A percentile compares a stretch with the other conserved stretches of the same genome.
Evolutionary conservation across 2,888 invertebrate species (phyloP).

Genomic region (Drosophila seclusa): DNA sequence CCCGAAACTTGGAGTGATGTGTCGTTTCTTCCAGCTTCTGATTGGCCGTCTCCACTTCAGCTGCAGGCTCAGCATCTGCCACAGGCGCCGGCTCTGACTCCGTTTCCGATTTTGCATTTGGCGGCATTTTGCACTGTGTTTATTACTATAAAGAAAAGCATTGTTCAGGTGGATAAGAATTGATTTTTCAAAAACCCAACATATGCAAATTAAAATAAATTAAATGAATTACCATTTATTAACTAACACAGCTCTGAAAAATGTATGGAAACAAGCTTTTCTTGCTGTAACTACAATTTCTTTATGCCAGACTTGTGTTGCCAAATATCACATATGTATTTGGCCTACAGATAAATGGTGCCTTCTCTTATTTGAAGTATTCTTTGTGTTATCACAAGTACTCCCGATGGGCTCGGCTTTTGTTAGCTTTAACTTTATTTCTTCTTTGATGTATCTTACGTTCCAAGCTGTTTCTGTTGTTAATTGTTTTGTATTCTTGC

Average conservation of each 20-base stretch:
- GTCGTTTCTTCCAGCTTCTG: slow-evolving; percentile 80
- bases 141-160: slow-evolving; percentile 38
- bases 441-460: neutral
- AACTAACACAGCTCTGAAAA: neutral
- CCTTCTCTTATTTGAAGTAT: neutral
- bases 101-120: slow-evolving; percentile 79
- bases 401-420: neutral
- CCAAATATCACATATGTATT: neutral
- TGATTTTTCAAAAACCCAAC: neutral
- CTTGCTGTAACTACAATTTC: too few relatives aligned
- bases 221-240: neutral
- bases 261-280: neutral
- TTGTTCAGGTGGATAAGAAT: neutral
- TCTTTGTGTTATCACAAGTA: neutral
- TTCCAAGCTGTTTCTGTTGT: neutral
- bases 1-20: slow-evolving; percentile 78
- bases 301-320: neutral
- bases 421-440: neutral
- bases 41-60: slow-evolving; percentile 72
- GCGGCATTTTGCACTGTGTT: slow-evolving; percentile 82
- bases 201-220: neutral
- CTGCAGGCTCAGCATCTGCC: slow-evolving; percentile 63
- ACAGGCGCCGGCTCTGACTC: slow-evolving; percentile 76
- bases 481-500: neutral
- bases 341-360: neutral